These are phyloP conservation scores for Apolygus lucorum DNA, from an alignment of 1,140 invertebrate species.

Conservation along the genomic window DNA sequence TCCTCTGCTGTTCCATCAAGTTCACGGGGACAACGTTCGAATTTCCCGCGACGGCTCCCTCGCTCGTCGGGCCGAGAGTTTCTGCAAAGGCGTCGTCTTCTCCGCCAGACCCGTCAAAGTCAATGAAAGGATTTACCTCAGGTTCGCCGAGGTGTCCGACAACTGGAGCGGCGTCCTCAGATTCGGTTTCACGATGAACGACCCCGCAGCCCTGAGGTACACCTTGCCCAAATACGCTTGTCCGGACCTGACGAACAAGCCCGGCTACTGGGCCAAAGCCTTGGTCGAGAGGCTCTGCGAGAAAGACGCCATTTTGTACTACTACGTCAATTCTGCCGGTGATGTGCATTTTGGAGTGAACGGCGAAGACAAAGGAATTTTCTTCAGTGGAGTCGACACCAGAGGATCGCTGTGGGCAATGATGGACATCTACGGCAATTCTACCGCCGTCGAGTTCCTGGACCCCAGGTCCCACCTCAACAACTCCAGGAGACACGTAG, in stretches of 20 bases:
- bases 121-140: constrained; percentile 77
- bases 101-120: constrained; percentile 82
- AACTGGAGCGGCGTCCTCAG: constrained; percentile 96
- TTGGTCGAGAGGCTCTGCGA: constrained; percentile 84
- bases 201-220: constrained; percentile 66
- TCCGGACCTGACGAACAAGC: constrained; percentile 91
- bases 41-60: constrained; percentile 70
- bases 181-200: constrained; percentile 90
- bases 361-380: constrained; percentile 90
- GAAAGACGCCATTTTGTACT: constrained; percentile 77
- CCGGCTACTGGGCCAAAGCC: constrained; percentile 96
- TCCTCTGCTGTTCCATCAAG: constrained; percentile 78
- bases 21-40: constrained; percentile 89
- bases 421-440: constrained; percentile 95
- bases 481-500: constrained; percentile 39
- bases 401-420: constrained; percentile 81
- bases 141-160: constrained; percentile 84
- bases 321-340: constrained; percentile 81
- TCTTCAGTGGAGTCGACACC: constrained; percentile 84
- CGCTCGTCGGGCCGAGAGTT: constrained; percentile 81
- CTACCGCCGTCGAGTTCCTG: constrained; percentile 84
- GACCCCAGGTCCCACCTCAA: constrained; percentile 57
- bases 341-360: constrained; percentile 93
- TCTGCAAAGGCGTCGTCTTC: constrained; percentile 95
- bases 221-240: constrained; percentile 89